Evolutionary conservation across 2,888 invertebrate species (phyloP).

Genomic region (Lacanobia wlatinum): DNA sequence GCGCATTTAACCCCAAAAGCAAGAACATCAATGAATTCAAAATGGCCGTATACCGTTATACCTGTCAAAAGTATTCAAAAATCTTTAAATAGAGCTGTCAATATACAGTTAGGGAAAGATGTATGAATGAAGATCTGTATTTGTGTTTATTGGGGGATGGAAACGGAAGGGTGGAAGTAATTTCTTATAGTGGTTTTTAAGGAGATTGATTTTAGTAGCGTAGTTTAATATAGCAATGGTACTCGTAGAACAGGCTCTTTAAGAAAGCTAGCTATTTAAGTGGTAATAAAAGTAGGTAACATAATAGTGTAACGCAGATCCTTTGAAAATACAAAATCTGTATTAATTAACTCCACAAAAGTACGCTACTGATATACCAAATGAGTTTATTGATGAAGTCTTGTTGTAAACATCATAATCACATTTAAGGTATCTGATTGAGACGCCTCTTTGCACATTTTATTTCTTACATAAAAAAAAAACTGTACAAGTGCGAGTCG

Average conservation of each 20-base stretch:
- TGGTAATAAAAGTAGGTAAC: no score
- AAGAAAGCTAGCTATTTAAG: background rate
- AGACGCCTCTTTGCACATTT: background rate
- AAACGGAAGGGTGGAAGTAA: conserved; percentile 51
- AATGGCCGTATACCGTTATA: conserved; percentile 64
- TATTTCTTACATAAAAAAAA: background rate
- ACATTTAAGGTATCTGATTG: no score
- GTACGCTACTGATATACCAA: no score
- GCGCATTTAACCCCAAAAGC: conserved; percentile 66
- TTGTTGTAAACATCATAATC: no score
- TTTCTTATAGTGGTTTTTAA: conserved; percentile 46
- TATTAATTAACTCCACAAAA: background rate
- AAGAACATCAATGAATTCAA: conserved; percentile 62
- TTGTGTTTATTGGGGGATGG: conserved; percentile 37
- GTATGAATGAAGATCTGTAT: conserved; percentile 49
- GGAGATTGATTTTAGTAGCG: background rate
- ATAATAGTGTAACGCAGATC: background rate
- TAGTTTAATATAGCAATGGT: background rate
- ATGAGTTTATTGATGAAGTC: no score
- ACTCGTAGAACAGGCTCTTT: background rate
- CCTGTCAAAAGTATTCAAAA: conserved; percentile 65
- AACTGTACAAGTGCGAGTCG: no score
- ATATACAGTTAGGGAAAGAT: conserved; percentile 61
- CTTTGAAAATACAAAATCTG: background rate
- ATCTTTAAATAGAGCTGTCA: conserved; percentile 55